Percentiles rank a stretch among this genome's conserved stretches.
Evolutionary conservation across 2,888 invertebrate genomes (phyloP).

Genomic region (Trichopria drosophilae): DNA sequence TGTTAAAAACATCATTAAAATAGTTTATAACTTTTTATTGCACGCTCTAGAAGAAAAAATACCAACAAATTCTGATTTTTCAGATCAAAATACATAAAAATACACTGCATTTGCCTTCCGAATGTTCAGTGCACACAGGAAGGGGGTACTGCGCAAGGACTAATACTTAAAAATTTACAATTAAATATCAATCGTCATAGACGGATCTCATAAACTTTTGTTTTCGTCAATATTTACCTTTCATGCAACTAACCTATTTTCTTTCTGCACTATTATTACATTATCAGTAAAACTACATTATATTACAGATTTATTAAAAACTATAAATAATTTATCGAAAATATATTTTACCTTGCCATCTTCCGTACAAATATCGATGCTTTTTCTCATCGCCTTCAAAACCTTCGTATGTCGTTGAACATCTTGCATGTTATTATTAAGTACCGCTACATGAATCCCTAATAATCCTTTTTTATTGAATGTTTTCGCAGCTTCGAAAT

Average conservation of each 20-base stretch:
- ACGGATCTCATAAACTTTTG: too few species aligned
- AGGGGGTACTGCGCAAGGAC: too few species aligned
- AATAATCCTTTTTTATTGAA: slow-evolving; percentile 45
- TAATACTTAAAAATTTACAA: too few species aligned
- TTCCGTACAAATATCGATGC: slow-evolving; percentile 41
- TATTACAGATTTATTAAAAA: background rate
- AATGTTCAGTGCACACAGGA: too few species aligned
- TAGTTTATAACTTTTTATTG: too few species aligned
- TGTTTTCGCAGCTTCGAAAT: slow-evolving; percentile 37
- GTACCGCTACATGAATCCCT: slow-evolving; percentile 48
- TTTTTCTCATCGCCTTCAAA: slow-evolving; percentile 37
- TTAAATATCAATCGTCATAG: too few species aligned
- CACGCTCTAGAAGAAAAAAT: too few species aligned
- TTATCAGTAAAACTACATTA: slow-evolving; percentile 7
- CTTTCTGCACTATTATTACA: background rate
- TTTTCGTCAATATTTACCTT: too few species aligned
- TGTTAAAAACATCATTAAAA: too few species aligned
- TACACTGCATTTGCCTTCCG: too few species aligned
- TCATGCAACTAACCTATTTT: background rate
- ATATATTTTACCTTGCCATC: slow-evolving; percentile 41
- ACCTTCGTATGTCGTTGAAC: slow-evolving; percentile 44
- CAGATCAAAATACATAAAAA: too few species aligned
- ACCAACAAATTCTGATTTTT: too few species aligned
- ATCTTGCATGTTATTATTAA: slow-evolving; percentile 32
- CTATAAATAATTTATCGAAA: background rate